Evolutionary conservation across 2,113 vertebrate genomes (phyloP).

Genomic region (Athene cunicularia): DNA sequence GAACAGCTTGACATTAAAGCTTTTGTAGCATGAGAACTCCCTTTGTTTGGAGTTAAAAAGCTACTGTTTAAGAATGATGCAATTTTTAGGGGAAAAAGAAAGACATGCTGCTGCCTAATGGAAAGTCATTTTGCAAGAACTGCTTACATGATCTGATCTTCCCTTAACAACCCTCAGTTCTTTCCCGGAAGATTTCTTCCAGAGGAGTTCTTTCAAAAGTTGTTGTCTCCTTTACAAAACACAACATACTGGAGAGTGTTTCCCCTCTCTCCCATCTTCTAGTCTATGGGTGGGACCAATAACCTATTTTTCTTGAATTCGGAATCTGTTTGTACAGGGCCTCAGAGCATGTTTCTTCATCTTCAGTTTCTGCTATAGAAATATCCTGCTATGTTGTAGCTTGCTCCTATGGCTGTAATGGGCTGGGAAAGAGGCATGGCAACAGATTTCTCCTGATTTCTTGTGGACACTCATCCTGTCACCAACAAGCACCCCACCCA

Average conservation of each 20-base stretch:
- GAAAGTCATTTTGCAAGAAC: background rate
- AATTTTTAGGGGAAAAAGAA: background rate
- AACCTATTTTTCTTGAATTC: background rate
- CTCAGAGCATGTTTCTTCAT: background rate
- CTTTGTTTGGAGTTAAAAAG: background rate
- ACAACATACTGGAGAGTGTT: accelerated
- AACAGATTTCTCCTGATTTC: background rate
- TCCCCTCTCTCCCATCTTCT: background rate
- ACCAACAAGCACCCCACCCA: background rate
- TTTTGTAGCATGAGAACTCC: background rate
- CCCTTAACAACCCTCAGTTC: background rate
- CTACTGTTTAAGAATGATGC: background rate
- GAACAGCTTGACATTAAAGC: background rate
- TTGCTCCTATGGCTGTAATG: background rate
- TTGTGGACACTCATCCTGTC: background rate
- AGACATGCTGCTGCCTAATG: background rate
- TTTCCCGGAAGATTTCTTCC: background rate
- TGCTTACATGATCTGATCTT: background rate
- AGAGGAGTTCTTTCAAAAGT: background rate
- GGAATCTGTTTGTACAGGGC: background rate
- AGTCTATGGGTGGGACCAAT: background rate
- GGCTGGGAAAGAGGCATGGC: background rate
- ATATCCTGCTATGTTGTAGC: background rate
- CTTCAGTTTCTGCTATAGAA: background rate
- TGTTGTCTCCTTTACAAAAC: background rate